Percentiles rank a stretch among this genome's conserved stretches.
Conservation (phyloP, 2,888 invertebrate species). For the Tiliacea aurago region DNA sequence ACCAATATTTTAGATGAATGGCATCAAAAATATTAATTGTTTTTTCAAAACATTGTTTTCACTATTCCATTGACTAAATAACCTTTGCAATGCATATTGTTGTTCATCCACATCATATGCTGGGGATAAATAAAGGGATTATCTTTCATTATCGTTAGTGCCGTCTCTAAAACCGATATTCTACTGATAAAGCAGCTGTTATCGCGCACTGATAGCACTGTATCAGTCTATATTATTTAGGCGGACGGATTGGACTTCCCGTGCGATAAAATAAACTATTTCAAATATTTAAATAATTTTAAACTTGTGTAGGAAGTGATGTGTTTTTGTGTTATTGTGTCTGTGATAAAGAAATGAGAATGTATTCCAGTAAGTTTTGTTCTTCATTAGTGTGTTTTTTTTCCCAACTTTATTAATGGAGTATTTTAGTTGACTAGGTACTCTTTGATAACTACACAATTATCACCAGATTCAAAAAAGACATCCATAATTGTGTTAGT, state of each 20-base stretch:
- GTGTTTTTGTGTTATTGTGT: slow-evolving; percentile 16
- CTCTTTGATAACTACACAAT: background rate
- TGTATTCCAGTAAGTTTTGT: slow-evolving; percentile 73
- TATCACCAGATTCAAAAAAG: background rate
- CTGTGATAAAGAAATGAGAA: slow-evolving; percentile 44
- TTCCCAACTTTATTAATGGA: too few species aligned
- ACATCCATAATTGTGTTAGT: too few species aligned
- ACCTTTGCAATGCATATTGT: background rate
- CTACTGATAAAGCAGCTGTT: slow-evolving; percentile 56
- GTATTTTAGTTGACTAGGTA: too few species aligned
- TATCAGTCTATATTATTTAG: slow-evolving; percentile 48
- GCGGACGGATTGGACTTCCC: slow-evolving; percentile 36
- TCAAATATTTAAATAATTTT: slow-evolving; percentile 8
- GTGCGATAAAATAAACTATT: slow-evolving; percentile 23
- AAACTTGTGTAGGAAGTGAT: slow-evolving; percentile 1
- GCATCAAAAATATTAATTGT: background rate
- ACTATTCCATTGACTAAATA: background rate
- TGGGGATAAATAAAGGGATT: slow-evolving; percentile 47
- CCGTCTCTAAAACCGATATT: slow-evolving; percentile 57
- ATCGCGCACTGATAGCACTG: slow-evolving; percentile 52
- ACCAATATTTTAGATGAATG: too few species aligned
- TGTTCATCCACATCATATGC: slow-evolving; percentile 11
- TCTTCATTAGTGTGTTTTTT: background rate
- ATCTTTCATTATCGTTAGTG: slow-evolving; percentile 53
- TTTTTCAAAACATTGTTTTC: background rate